Evolutionary conservation across 2,888 invertebrate species (phyloP).

Genomic region (Trileptium ribeirensis): DNA sequence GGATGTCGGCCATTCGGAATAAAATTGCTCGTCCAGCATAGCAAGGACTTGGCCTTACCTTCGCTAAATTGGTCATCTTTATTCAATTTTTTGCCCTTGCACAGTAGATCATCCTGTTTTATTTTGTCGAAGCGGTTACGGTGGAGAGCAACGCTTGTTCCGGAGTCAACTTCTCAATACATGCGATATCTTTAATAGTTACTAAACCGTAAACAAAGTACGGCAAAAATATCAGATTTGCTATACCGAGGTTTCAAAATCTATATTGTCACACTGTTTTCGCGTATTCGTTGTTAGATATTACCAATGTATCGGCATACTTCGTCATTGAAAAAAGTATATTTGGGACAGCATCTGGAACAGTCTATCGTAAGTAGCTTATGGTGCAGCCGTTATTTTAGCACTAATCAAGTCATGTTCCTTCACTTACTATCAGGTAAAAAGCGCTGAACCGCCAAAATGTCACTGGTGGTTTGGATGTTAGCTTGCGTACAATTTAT

Average conservation of each 20-base stretch:
- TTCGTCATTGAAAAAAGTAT: neutral
- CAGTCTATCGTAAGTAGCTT: too few species aligned
- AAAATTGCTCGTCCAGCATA: slow-evolving; percentile 36
- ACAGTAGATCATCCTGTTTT: neutral
- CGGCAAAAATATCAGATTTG: neutral
- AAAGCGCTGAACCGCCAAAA: too few species aligned
- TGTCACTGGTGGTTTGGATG: too few species aligned
- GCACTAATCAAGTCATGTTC: too few species aligned
- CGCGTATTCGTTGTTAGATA: neutral
- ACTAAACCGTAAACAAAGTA: neutral
- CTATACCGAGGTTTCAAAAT: too few species aligned
- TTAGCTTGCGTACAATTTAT: too few species aligned
- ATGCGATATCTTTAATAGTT: neutral
- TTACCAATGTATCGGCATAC: neutral
- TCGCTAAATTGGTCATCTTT: slow-evolving; percentile 41
- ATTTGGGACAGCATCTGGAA: neutral
- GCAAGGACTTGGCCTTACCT: slow-evolving; percentile 38
- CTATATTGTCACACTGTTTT: too few species aligned
- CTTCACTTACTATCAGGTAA: too few species aligned
- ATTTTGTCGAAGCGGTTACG: slow-evolving; percentile 8
- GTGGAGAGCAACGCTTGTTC: neutral
- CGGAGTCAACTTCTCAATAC: neutral
- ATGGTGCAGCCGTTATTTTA: too few species aligned
- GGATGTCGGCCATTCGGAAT: slow-evolving; percentile 33
- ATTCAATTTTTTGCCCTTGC: slow-evolving; percentile 34